These are phyloP conservation scores for Pristiophorus japonicus DNA, from an alignment of 2,113 vertebrate genomes.

Conservation along the genomic window DNA sequence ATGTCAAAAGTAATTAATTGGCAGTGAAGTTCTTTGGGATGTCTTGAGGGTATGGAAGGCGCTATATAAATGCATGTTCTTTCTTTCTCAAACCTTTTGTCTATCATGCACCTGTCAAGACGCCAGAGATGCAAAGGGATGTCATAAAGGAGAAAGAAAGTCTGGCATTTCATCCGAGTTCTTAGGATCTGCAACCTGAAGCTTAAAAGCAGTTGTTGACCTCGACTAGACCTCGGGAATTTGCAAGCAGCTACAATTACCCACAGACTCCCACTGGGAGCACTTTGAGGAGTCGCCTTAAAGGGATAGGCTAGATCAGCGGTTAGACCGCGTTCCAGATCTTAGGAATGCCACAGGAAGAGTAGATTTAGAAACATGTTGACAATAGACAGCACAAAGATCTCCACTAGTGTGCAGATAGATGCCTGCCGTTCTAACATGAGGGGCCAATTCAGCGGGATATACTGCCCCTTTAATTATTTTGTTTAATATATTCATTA, in stretches of 20 bases:
- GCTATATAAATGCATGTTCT: neutral
- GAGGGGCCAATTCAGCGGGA: neutral
- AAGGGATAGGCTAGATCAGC: neutral
- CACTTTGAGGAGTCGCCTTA: neutral
- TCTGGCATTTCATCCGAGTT: neutral
- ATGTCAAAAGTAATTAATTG: neutral
- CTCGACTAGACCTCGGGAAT: neutral
- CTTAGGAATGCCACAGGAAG: neutral
- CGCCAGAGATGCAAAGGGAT: neutral
- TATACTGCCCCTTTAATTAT: neutral
- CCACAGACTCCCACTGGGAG: neutral
- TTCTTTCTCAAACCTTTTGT: neutral
- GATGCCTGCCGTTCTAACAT: neutral
- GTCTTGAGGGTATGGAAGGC: neutral
- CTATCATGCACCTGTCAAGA: neutral
- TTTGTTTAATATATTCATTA: neutral
- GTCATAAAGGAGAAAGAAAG: neutral
- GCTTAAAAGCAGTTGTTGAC: neutral
- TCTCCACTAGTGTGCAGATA: neutral
- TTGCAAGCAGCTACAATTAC: neutral
- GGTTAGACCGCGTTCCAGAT: neutral
- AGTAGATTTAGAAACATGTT: neutral
- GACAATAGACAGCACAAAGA: neutral
- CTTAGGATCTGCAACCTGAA: neutral
- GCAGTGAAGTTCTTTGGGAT: neutral